These are phyloP conservation scores for Syngnathoides biaculeatus DNA, from an alignment of 2,113 vertebrate species.

Conservation along the genomic window DNA sequence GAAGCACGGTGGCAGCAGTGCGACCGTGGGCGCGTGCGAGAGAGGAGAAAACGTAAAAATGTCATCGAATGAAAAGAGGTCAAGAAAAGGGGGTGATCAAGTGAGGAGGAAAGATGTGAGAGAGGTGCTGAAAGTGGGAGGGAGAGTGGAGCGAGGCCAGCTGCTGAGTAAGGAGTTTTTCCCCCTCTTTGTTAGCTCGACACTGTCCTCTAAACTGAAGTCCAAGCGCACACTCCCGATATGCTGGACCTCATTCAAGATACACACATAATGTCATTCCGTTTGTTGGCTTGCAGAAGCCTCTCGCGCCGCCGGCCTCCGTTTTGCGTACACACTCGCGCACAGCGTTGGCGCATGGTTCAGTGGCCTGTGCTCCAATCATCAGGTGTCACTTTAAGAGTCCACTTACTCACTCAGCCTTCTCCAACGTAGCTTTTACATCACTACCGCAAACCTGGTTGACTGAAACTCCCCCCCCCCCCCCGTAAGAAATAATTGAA, in stretches of 20 bases:
- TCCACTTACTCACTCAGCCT: constrained; percentile 36
- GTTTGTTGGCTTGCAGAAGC: constrained; percentile 45
- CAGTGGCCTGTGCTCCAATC: constrained; percentile 50
- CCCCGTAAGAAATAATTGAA: background rate
- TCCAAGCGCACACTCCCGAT: constrained; percentile 36
- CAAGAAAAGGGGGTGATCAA: constrained; percentile 33
- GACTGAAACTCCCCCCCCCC: background rate
- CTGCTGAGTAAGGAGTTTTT: constrained; percentile 55
- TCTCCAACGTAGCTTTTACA: constrained; percentile 40
- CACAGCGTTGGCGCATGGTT: constrained; percentile 43
- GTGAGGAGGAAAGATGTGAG: constrained; percentile 7
- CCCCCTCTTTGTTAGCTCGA: constrained; percentile 30
- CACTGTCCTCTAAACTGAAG: constrained; percentile 45
- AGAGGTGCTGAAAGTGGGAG: constrained; percentile 3
- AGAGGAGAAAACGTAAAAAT: constrained; percentile 35
- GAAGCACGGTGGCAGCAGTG: constrained; percentile 7
- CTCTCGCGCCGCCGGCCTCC: constrained; percentile 37
- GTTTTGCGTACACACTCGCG: constrained; percentile 15
- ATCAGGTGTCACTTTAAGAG: constrained; percentile 64
- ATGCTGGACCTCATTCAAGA: constrained; percentile 48
- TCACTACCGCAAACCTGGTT: background rate
- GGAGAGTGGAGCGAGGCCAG: constrained; percentile 22
- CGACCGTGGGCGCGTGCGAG: background rate
- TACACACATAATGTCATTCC: constrained; percentile 59
- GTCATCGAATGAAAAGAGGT: constrained; percentile 35